Evolutionary conservation across 2,113 vertebrate genomes (phyloP).

Genomic region (Gobius niger): DNA sequence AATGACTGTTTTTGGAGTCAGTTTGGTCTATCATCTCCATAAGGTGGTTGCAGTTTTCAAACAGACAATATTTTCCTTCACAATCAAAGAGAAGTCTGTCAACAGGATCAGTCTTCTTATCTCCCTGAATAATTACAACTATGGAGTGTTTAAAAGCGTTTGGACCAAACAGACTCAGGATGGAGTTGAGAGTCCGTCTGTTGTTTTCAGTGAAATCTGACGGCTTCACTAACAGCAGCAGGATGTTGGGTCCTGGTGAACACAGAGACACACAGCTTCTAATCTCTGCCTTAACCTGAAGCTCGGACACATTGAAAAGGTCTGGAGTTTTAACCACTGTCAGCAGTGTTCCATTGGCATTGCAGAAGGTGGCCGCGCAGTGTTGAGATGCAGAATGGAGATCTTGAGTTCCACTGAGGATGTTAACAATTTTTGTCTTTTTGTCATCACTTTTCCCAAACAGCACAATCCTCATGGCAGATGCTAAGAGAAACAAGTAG

Average conservation of each 20-base stretch:
- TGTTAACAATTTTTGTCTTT: background rate
- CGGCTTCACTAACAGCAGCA: constrained; percentile 38
- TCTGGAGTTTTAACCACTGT: constrained; percentile 25
- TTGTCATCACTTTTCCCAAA: constrained; percentile 14
- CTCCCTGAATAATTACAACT: too few relatives aligned
- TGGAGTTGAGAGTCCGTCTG: constrained; percentile 20
- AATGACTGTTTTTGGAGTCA: too few relatives aligned
- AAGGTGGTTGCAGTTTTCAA: too few relatives aligned
- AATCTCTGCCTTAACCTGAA: fast-evolving
- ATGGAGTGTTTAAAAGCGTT: constrained; percentile 22
- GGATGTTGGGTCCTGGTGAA: constrained; percentile 35
- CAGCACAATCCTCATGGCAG: constrained; percentile 16
- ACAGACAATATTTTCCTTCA: too few relatives aligned
- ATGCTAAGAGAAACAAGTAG: background rate
- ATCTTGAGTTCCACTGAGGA: too few relatives aligned
- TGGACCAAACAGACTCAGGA: constrained; percentile 28
- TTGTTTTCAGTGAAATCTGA: constrained; percentile 6
- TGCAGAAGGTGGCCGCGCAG: too few relatives aligned
- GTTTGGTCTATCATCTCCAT: too few relatives aligned
- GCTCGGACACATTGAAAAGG: constrained; percentile 3
- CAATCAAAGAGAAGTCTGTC: too few relatives aligned
- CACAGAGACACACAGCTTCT: background rate
- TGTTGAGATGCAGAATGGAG: too few relatives aligned
- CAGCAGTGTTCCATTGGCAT: too few relatives aligned
- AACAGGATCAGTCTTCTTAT: too few relatives aligned